Conservation (phyloP, 2,113 vertebrate genomes). For the Sakesphorus luctuosus region DNA sequence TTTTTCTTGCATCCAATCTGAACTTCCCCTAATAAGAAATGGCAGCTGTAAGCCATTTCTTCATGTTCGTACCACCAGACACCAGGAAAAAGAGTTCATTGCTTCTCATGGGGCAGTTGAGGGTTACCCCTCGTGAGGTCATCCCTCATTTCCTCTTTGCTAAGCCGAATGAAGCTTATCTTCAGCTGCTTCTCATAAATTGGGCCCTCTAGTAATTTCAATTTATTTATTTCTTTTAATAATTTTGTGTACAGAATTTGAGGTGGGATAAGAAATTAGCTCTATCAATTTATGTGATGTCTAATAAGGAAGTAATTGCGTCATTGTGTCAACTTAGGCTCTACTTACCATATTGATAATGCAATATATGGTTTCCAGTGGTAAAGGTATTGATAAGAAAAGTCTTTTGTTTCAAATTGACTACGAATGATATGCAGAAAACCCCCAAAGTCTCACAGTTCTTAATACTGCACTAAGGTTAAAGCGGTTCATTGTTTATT, state of each 20-base stretch:
- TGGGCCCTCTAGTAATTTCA: background rate
- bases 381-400: background rate
- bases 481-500: background rate
- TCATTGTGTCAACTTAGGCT: background rate
- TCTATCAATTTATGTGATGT: too few species aligned
- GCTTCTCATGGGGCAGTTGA: background rate
- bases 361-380: background rate
- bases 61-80: accelerated
- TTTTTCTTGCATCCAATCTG: background rate
- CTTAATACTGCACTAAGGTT: background rate
- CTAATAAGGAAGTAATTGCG: background rate
- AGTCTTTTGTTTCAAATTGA: background rate
- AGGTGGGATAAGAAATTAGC: background rate
- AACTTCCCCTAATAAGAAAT: background rate
- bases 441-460: accelerated
- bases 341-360: background rate
- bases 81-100: background rate
- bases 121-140: background rate
- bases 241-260: background rate
- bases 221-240: background rate
- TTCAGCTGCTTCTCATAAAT: background rate
- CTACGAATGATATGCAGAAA: background rate
- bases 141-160: background rate
- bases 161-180: background rate
- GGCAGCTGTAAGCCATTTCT: background rate